A percentile compares a stretch with the other conserved stretches of the same genome.
phyloP scores from a whole-genome alignment of 92 coral and sea anemone genomes.

The Zoanthus solanderi region DNA sequence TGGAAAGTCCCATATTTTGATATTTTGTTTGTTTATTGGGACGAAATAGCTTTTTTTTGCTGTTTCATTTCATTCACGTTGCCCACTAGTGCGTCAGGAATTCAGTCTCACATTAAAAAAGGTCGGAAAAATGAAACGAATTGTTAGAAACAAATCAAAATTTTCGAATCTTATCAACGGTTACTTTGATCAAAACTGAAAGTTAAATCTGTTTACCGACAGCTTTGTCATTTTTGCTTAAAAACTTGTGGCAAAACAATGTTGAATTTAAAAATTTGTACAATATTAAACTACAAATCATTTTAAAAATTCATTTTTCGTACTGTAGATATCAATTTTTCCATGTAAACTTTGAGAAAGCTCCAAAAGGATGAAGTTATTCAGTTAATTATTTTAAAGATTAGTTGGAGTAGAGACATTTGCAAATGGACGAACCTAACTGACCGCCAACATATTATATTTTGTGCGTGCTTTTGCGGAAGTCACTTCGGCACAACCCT shows the following conservation, averaged over 20 bases:
- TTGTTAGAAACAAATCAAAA: background rate
- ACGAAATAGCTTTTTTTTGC: too few species aligned
- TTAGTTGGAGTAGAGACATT: background rate
- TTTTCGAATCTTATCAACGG: background rate
- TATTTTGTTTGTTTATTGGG: too few species aligned
- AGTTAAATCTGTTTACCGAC: background rate
- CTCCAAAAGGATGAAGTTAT: background rate
- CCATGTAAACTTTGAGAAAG: background rate
- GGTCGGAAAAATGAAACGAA: background rate
- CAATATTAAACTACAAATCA: background rate
- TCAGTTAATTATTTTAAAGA: background rate
- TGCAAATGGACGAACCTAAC: background rate
- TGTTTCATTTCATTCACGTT: background rate
- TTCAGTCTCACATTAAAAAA: background rate
- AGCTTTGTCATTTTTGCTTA: background rate
- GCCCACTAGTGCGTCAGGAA: background rate
- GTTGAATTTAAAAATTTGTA: background rate
- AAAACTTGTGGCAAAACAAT: background rate
- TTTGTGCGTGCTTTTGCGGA: conserved; percentile 4
- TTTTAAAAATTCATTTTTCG: background rate
- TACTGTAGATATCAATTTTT: background rate
- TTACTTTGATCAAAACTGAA: background rate
- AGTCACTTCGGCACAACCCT: conserved; percentile 25
- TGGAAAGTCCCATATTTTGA: too few species aligned
- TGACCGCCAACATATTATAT: background rate